Base-by-base conservation (phyloP, 92 coral and sea anemone species). In the Zoanthus gigantus region DNA sequence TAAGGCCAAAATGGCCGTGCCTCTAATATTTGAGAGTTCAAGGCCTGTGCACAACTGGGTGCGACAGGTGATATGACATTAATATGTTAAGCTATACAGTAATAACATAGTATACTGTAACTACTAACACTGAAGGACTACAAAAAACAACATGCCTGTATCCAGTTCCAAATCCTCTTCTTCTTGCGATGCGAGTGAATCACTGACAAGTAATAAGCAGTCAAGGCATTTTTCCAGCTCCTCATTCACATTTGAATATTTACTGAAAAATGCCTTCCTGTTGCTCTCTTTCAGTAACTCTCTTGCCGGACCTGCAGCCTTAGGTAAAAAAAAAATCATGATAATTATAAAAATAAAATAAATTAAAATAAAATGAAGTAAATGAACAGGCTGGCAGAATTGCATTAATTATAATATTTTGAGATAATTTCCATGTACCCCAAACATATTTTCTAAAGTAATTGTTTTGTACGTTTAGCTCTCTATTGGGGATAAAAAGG, bases 211-310 rank as follows among this genome's bases (percentile, higher is more conserved):
- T 83, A 97, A 66, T 79, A 97, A 71, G 83, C 93, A 94, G 74
- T 97, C 99, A 86, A 97, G 92, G 79, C 99, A 97, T 65, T 95
- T 97, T 76, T 97, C 99, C 14, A 97, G 93, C 58, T 93, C 98
- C 88, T 97, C 98, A 82, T 93, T 97, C 9, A 97, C 98, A 56
- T 94, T 75, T 5, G 98, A 94, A 85, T 97, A 97, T 74, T 97
- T 95, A 29, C 87, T 88, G 45, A 97, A 97, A 53, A 97, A 97
- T 91, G 91, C 95, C 68, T 93, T 97, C 74, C 96, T 93, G 74
- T 94, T 93, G 17, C 79, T 89, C 75, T 94, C 96, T 57, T 87
- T 72, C 31, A 97, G 89, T 68, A 97, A 88, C 30, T 87, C 89
- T 29, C 85, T 85, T 52, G 98, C 99, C 44, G 99, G 96, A 13